A percentile compares a stretch with the other conserved stretches of the same genome.
Evolutionary conservation across 1,140 invertebrate genomes (phyloP).

Genomic region (Lepidurus arcticus): DNA sequence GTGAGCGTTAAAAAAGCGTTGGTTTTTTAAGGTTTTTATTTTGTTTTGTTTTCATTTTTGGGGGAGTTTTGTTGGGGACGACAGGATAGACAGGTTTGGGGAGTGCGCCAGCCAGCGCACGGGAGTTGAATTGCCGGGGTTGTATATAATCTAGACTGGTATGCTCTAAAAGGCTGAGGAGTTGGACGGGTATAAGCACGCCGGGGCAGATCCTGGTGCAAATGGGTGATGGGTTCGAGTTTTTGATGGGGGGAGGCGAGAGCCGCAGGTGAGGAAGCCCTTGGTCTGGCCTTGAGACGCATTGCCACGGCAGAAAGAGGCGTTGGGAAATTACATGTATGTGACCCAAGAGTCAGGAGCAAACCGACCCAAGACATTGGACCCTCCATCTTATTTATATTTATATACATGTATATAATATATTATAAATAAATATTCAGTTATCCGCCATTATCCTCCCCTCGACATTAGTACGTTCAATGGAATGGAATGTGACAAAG

Average conservation of each 20-base stretch:
- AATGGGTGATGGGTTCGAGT: neutral
- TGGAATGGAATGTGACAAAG: too few relatives aligned
- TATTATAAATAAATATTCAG: too few relatives aligned
- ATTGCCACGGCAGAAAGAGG: neutral
- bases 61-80: neutral
- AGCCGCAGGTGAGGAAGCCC: constrained; percentile 12
- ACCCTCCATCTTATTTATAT: too few relatives aligned
- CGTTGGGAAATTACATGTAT: too few relatives aligned
- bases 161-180: neutral
- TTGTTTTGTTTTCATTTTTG: neutral
- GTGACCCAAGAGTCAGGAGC: too few relatives aligned
- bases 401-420: too few relatives aligned
- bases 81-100: constrained; percentile 4
- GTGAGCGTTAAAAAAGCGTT: neutral
- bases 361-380: too few relatives aligned
- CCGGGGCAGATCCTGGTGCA: constrained; percentile 3
- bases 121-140: constrained; percentile 5
- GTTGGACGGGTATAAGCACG: neutral
- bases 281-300: constrained; percentile 20
- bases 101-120: neutral
- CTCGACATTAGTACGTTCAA: too few relatives aligned
- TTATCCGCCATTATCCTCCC: too few relatives aligned
- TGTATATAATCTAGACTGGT: neutral
- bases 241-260: neutral
- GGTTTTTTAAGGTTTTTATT: neutral